phyloP scores from a whole-genome alignment of 2,888 invertebrate genomes.

The Thumatha senex region DNA sequence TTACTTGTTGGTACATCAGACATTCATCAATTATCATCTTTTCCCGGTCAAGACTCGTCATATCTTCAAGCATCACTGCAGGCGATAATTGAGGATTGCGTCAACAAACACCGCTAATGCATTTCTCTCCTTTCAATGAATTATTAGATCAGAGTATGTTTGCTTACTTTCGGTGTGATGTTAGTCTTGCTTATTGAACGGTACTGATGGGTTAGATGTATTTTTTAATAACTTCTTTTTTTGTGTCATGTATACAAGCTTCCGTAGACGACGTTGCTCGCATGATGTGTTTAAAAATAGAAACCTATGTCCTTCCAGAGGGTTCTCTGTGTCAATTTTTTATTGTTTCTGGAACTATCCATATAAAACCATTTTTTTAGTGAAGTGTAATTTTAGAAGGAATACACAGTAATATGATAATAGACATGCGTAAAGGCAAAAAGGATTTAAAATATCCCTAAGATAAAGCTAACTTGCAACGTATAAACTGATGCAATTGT shows the following conservation, averaged over 20 bases:
- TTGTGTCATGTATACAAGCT: no score
- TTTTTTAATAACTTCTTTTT: conserved; percentile 3
- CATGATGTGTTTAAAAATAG: no score
- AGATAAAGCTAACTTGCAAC: no score
- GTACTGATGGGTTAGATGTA: conserved; percentile 3
- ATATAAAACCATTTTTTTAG: no score
- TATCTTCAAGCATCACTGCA: conserved; percentile 9
- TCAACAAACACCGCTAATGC: conserved; percentile 35
- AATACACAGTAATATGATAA: no score
- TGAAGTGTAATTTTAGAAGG: no score
- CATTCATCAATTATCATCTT: conserved; percentile 14
- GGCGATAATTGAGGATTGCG: conserved; percentile 36
- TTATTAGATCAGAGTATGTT: conserved; percentile 21
- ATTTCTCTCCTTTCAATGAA: conserved; percentile 20
- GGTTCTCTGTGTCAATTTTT: no score
- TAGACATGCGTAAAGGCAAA: no score
- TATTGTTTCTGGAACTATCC: no score
- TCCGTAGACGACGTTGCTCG: conserved; percentile 1
- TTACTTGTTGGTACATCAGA: background rate
- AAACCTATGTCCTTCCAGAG: no score
- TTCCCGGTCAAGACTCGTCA: background rate
- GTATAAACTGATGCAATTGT: no score
- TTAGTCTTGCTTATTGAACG: conserved; percentile 7
- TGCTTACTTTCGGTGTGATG: conserved; percentile 1
- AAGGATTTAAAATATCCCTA: no score